Percentiles rank a stretch among this genome's conserved stretches.
Conservation (phyloP, 2,113 vertebrate species). For the Rhinolophus ferrumequinum region DNA sequence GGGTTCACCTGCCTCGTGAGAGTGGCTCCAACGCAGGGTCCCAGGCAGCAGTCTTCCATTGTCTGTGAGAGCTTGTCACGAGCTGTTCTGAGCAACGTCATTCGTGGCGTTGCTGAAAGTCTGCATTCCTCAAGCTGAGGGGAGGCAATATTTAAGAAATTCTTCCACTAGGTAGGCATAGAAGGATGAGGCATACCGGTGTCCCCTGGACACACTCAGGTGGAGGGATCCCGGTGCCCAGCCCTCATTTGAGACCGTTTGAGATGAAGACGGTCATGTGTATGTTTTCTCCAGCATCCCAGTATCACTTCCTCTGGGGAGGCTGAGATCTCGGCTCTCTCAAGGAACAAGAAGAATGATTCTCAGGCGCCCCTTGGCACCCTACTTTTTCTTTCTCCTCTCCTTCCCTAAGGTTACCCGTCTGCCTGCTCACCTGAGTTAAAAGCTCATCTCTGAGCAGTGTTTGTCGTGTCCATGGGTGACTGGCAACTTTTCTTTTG, state of each 20-base stretch:
- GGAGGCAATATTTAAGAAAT: neutral
- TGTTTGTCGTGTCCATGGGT: neutral
- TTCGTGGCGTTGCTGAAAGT: neutral
- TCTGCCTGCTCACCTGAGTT: neutral
- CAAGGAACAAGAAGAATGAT: neutral
- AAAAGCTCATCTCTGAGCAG: neutral
- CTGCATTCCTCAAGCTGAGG: neutral
- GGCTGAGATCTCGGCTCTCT: neutral
- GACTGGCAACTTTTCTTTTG: neutral
- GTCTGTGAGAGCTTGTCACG: neutral
- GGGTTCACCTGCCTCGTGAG: neutral
- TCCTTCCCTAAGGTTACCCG: neutral
- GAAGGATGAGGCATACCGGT: neutral
- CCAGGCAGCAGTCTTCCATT: neutral
- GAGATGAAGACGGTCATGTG: neutral
- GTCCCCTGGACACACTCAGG: neutral
- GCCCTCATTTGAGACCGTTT: too few relatives aligned
- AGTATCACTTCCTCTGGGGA: rapidly evolving
- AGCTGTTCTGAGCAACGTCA: neutral
- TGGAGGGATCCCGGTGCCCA: too few relatives aligned
- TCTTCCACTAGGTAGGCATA: neutral
- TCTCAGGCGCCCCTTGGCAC: neutral
- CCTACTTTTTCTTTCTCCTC: neutral
- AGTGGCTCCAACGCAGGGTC: neutral
- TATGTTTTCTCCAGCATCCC: too few relatives aligned